Base-by-base conservation (phyloP, 2,888 invertebrate species). In the Ormyrus labotus region DNA sequence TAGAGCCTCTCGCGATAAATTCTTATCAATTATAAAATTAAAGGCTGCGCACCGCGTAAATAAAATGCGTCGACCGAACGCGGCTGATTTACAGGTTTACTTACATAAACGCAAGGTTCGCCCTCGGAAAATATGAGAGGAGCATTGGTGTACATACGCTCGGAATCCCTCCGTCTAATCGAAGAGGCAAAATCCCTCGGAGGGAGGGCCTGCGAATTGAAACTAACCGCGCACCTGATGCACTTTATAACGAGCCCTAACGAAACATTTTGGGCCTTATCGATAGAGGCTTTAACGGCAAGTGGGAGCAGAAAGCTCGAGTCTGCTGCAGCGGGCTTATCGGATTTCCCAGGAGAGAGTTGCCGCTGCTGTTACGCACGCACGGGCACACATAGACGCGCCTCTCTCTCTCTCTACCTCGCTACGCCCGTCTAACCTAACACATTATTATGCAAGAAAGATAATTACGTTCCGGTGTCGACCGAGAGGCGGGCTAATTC, bases 281-380 rank as follows among this genome's bases (percentile, higher is more conserved):
- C 58, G 58, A 70, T 69, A 47, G 57, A 45, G 19, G 48, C 57
- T 64, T 48, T 34, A 34, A 51, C 48, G 6, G 57, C 57, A 57
- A 11, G 58, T 47, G n/a, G 69, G 34, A 34, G 53, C 34, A 10
- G 55, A 53, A 34, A 60, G 70, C 13, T 63, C 19, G 6, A 19
- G 55, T 19, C 60, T 71, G 58, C 68, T 79, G 64, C 69, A 70
- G 9, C 48, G 68, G 51, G 81, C 73, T 81, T 81, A 81, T 81
- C 81, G 71, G 81, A 81, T 81, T 81, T 81, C 81, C 78, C 81
- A 34, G 51, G 81, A 75, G 63, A 57, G 63, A 57, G 77, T 78
- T 45, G 74, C 50, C 47, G 48, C 9, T 48, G 6, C 57, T 11
- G 13, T 74, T 45, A n/a, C 60, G 10, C 48, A 13, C 6, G 10